phyloP scores from a whole-genome alignment of 2,113 vertebrate species.

The Felis chaus region DNA sequence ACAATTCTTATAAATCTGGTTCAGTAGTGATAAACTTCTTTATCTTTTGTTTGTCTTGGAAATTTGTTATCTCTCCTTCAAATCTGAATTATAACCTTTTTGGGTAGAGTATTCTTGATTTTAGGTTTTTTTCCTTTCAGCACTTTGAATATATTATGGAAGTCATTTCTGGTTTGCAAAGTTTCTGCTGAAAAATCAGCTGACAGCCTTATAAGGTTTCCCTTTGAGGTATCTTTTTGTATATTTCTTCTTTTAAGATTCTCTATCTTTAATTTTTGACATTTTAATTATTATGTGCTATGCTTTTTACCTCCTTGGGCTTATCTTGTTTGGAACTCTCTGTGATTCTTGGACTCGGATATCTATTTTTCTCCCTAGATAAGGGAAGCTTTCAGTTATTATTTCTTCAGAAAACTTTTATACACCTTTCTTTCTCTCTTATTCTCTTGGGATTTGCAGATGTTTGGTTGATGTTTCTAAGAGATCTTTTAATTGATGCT shows the following conservation, averaged over 20 bases:
- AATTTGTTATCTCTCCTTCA: background rate
- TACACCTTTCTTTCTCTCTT: too few species aligned
- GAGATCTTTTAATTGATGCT: too few species aligned
- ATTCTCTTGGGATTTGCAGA: too few species aligned
- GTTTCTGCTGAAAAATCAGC: background rate
- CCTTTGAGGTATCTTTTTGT: background rate
- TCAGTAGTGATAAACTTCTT: background rate
- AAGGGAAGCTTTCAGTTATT: too few species aligned
- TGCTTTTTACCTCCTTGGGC: too few species aligned
- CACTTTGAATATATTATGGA: background rate
- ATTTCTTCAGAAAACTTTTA: too few species aligned
- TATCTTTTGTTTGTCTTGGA: background rate
- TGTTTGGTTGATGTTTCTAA: too few species aligned
- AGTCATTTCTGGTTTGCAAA: background rate
- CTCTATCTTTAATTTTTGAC: background rate
- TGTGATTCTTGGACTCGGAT: too few species aligned
- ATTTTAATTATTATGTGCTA: too few species aligned
- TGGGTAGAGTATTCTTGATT: background rate
- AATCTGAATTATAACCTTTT: background rate
- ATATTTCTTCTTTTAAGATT: background rate
- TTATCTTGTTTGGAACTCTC: too few species aligned
- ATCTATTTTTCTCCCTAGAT: too few species aligned
- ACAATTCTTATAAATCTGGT: background rate
- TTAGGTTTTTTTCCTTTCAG: background rate
- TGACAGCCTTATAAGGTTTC: background rate